Base-by-base conservation (phyloP, 1,140 invertebrate genomes). In the Agrilus planipennis region DNA sequence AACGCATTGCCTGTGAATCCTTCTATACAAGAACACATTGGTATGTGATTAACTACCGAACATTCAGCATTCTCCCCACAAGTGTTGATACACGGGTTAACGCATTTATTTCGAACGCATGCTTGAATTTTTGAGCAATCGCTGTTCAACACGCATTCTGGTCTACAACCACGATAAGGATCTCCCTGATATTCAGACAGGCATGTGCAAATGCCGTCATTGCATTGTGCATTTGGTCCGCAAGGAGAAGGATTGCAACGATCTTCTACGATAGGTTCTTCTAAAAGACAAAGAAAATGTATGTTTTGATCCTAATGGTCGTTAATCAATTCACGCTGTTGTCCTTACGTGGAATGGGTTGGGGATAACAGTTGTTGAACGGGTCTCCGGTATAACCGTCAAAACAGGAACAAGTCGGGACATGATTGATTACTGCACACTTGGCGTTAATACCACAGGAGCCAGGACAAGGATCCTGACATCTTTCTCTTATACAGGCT, bases 51-150 rank as follows among this genome's bases (percentile, higher is more conserved):
- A 18, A 76, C 56, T 2, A 77, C 71, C 31, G 61, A 62, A 55
- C 81, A 84, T 47, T 75, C 66, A 3, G 80, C 75, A 56, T 80
- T 76, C 34, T 68, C 39, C 14, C 77, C 79, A 51, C 81, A 84
- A 15, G 70, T 76, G 45, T 75, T 74, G 40, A 73, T 64, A 52
- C 79, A 82, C 16, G 77, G 77, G 55, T 81, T 71, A 55, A 64
- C 62, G 57, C 79, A 82, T 58, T 74, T 78, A 47, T 75, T 71
- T 40, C 65, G 55, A 20, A 74, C 59, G 57, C 77, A 81, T n/a
- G 75, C 72, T 54, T 65, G 68, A 49, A 73, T 68, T 53, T 68
- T 54, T 49, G 69, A 58, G 60, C 81, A 86, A 50, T 85, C 81
- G 10, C 65, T 72, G 54, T 81, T 81, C 37, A 75, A 68, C 1